Conservation (phyloP, 2,113 vertebrate genomes). For the Cyphomyrus discorhynchus region DNA sequence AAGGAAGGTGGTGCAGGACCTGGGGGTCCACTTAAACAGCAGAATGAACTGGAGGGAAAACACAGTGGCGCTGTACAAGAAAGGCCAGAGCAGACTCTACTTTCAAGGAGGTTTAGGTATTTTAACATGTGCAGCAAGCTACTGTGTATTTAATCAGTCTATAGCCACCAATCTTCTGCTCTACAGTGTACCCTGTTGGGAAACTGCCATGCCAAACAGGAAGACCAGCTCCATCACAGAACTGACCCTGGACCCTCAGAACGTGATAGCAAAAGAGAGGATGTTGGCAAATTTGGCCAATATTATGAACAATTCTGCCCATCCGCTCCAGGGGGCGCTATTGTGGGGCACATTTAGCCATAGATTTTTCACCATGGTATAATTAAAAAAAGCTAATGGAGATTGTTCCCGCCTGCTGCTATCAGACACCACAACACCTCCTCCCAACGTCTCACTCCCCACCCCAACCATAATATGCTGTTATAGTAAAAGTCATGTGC, state of each 20-base stretch:
- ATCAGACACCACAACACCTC: not conserved
- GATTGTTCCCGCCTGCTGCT: not conserved
- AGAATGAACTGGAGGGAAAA: not conserved
- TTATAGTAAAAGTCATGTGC: not conserved
- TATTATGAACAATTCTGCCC: not conserved
- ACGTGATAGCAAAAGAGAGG: not conserved
- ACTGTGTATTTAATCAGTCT: not conserved
- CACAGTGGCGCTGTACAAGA: no score
- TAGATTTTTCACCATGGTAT: not conserved
- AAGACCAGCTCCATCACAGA: not conserved
- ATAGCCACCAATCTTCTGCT: not conserved
- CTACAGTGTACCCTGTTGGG: not conserved
- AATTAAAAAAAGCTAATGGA: not conserved
- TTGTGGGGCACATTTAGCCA: not conserved
- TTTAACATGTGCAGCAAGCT: not conserved
- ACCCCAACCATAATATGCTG: not conserved
- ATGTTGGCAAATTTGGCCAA: not conserved
- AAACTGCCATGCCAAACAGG: not conserved
- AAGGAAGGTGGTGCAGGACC: not conserved
- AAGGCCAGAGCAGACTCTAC: not conserved
- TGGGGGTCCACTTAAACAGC: not conserved
- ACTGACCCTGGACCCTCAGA: not conserved
- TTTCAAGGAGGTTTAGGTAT: not conserved
- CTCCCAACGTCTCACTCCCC: not conserved
- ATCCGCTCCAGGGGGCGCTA: not conserved